These are phyloP conservation scores for Sminthurides aquaticus DNA, from an alignment of 2,888 invertebrate species.

Conservation along the genomic window DNA sequence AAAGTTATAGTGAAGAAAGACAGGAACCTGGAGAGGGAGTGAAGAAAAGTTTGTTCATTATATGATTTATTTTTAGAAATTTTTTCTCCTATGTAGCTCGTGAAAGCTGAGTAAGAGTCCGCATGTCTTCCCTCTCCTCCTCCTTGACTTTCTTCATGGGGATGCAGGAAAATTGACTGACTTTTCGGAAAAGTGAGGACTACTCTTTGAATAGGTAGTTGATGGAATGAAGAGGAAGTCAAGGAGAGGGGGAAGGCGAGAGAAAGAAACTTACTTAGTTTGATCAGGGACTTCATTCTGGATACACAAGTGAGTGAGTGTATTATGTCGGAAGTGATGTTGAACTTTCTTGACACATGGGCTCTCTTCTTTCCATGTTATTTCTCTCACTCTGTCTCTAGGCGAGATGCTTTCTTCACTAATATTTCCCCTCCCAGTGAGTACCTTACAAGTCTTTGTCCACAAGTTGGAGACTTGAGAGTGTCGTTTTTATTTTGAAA, in stretches of 20 bases:
- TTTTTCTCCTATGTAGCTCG: too few species aligned
- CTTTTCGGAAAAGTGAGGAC: too few species aligned
- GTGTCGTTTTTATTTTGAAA: background rate
- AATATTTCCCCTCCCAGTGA: background rate
- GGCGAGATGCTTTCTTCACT: background rate
- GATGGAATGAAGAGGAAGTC: too few species aligned
- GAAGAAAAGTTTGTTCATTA: slow-evolving; percentile 14
- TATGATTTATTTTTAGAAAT: slow-evolving; percentile 16
- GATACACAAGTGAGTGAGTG: background rate
- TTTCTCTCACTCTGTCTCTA: background rate
- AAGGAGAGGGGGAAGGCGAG: background rate
- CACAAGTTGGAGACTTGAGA: background rate
- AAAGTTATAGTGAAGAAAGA: too few species aligned
- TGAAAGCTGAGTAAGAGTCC: too few species aligned
- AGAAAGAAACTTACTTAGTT: background rate
- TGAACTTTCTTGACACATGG: background rate
- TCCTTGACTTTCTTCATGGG: too few species aligned
- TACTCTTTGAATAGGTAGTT: too few species aligned
- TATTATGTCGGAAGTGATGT: background rate
- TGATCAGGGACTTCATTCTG: background rate
- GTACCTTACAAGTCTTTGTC: background rate
- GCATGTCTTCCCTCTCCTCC: too few species aligned
- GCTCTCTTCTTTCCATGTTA: background rate
- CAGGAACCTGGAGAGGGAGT: too few species aligned
- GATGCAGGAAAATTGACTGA: too few species aligned